Percentiles rank a stretch among this genome's conserved stretches.
phyloP scores from a whole-genome alignment of 2,113 vertebrate species.

The Petrocephalus microphthalmus region DNA sequence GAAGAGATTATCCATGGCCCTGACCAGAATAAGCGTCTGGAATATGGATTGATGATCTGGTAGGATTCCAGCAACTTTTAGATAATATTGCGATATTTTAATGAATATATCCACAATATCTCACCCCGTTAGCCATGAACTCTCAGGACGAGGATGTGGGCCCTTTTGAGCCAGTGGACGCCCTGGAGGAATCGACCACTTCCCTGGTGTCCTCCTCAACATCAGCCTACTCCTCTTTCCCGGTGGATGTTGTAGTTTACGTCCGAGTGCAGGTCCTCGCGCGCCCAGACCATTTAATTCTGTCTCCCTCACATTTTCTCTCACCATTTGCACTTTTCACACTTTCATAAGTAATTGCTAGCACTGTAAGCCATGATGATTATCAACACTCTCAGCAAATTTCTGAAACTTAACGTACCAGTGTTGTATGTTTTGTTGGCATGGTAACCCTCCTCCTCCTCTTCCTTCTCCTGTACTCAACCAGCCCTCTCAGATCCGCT shows the following conservation, averaged over 20 bases:
- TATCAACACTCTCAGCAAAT: not conserved
- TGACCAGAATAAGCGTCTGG: not conserved
- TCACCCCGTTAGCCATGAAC: constrained; percentile 63
- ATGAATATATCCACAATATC: not conserved
- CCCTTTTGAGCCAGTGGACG: constrained; percentile 88
- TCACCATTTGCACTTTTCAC: not conserved
- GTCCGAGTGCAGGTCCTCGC: constrained; percentile 87
- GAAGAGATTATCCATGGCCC: not conserved
- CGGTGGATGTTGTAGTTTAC: constrained; percentile 96
- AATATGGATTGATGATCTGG: not conserved
- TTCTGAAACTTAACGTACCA: not conserved
- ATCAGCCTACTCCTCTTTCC: constrained; percentile 92
- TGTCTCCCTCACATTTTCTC: not conserved
- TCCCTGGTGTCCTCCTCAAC: constrained; percentile 90
- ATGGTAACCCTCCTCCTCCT: not conserved
- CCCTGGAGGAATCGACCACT: constrained; percentile 85
- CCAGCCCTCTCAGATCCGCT: constrained; percentile 96
- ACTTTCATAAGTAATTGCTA: not conserved
- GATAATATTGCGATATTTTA: not conserved
- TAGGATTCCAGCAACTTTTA: not conserved
- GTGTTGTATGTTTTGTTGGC: not conserved
- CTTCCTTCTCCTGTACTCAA: not conserved
- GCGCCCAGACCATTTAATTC: not conserved
- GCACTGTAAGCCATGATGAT: not conserved
- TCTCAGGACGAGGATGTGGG: constrained; percentile 94